Evolutionary conservation across 2,113 vertebrate genomes (phyloP).

Genomic region (Phalacrocorax brasilianus): DNA sequence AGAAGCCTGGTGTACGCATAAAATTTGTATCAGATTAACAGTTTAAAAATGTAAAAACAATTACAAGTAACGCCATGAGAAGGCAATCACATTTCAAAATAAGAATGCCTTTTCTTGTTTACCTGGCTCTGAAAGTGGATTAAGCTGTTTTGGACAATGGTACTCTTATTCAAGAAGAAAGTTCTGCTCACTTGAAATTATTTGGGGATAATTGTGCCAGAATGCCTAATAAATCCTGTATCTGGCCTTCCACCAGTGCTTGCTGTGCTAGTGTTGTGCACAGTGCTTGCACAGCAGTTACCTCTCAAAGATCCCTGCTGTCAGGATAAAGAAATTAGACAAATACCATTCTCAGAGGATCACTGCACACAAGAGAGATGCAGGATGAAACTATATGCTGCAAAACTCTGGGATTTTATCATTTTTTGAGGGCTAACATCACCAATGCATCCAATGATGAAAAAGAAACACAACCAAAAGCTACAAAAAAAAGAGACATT

Average conservation of each 20-base stretch:
- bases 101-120: neutral
- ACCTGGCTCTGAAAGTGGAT: slow-evolving; percentile 11
- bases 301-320: neutral
- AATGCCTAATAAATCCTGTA: slow-evolving; percentile 20
- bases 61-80: neutral
- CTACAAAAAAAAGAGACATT: neutral
- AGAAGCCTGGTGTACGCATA: neutral
- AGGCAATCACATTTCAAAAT: neutral
- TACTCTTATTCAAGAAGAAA: neutral
- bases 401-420: neutral
- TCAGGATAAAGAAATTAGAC: neutral
- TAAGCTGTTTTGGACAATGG: neutral
- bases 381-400: neutral
- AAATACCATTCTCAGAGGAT: neutral
- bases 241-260: slow-evolving; percentile 3
- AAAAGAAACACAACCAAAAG: neutral
- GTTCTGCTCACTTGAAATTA: neutral
- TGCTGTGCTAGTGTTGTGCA: neutral
- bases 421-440: neutral
- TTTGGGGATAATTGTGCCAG: neutral
- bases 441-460: neutral
- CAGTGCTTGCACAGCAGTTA: neutral
- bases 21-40: neutral
- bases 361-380: neutral
- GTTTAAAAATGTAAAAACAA: neutral